Base-by-base conservation (phyloP, 2,888 invertebrate genomes). In the Protophormia terraenovae region DNA sequence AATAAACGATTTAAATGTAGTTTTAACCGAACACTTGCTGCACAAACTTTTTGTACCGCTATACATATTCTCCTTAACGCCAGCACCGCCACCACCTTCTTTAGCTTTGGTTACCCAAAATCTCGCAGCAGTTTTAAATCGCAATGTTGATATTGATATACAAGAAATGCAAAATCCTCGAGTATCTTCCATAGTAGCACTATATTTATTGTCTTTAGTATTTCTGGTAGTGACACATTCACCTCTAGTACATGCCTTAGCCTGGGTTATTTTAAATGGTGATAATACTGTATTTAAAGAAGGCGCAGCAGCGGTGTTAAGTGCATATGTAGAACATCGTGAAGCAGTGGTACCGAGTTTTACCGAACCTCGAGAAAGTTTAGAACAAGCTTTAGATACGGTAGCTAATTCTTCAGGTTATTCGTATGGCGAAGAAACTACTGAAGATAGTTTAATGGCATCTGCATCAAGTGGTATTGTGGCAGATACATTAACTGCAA, bases 131-230 rank as follows among this genome's bases (percentile, higher is more conserved):
- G 94, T 95, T 83, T 89, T 95, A 6, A 95, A 94, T 41, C 94
- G 95, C 88, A 94, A 93, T 86, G 92, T 94, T 22, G 93, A 94
- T 87, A 92, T 93, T 81, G 94, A 94, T 16, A 94, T 94, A 8
- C 94, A 94, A 58, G 95, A 95, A 58, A 94, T 94, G 87, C 90
- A 91, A 7, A 95, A 95, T 92, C 95, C 95, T 3, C 95, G 96
- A 85, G 96, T 98, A 0, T 98, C 98, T 83, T 96, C 97, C 84
- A 97, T 98, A 10, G 97, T 98, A 4, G 95, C 98, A 0, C 93
- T 99, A 84, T 99, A 98, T 93, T 93, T 99, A 79, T 93, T 98
- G 84, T 98, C 98, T 1, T 97, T 98, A 95, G 98, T 99, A 62
- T 99, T 99, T 93, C 94, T 99, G 79, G 98, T 99, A 87, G 95